Evolutionary conservation across 2,113 vertebrate species (phyloP).

Genomic region (Melanostigma gelatinosum): DNA sequence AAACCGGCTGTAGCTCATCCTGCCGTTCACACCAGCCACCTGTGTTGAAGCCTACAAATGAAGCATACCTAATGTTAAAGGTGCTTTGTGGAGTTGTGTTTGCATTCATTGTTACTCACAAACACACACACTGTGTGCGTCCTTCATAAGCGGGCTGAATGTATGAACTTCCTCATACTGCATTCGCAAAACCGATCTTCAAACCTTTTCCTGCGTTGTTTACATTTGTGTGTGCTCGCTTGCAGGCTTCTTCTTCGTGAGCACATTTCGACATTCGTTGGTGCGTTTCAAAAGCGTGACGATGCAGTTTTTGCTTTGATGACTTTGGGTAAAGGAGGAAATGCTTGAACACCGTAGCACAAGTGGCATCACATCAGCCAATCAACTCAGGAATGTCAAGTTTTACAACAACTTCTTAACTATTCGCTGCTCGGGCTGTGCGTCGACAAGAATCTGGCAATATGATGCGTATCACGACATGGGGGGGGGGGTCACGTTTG

Average conservation of each 20-base stretch:
- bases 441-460: too few species aligned
- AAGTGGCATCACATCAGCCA: too few species aligned
- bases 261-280: not conserved
- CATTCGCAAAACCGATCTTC: too few species aligned
- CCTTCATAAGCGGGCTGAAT: not conserved
- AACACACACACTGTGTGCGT: not conserved
- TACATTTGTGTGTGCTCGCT: too few species aligned
- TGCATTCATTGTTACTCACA: not conserved
- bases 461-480: too few species aligned
- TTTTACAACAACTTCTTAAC: too few species aligned
- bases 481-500: too few species aligned
- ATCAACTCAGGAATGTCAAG: not conserved
- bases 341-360: not conserved
- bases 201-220: not conserved
- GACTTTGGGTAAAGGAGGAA: too few species aligned
- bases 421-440: too few species aligned
- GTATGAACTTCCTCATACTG: not conserved
- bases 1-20: not conserved
- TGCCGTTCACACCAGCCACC: not conserved
- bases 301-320: not conserved
- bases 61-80: not conserved
- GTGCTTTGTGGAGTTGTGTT: not conserved
- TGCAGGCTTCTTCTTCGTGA: too few species aligned
- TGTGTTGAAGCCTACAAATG: not conserved
- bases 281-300: not conserved